Conservation (phyloP, 92 coral and sea anemone genomes). For the Actinostola sp. region DNA sequence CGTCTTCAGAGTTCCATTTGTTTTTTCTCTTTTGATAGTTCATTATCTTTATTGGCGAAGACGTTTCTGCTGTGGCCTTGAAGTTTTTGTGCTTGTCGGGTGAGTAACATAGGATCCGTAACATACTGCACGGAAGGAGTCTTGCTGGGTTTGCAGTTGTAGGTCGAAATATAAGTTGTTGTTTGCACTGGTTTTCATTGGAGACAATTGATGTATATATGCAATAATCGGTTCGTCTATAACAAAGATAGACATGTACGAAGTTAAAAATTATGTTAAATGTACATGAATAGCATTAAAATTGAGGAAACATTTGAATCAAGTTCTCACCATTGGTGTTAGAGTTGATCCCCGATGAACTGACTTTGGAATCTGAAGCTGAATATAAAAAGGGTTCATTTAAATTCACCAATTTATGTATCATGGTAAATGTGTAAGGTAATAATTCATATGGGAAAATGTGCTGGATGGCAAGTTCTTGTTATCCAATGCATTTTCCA, state of each 20-base stretch:
- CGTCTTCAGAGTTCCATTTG: conserved; percentile 38
- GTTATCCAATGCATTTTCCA: too few relatives aligned
- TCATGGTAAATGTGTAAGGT: too few relatives aligned
- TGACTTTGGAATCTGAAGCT: too few relatives aligned
- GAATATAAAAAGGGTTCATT: too few relatives aligned
- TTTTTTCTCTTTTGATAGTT: conserved; percentile 58
- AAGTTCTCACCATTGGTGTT: too few relatives aligned
- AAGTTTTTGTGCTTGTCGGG: conserved; percentile 61
- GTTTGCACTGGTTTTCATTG: conserved; percentile 49
- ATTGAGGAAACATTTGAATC: too few relatives aligned
- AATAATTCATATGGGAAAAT: too few relatives aligned
- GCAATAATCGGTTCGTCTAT: conserved; percentile 35
- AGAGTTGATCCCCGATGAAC: too few relatives aligned
- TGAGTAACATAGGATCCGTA: too few relatives aligned
- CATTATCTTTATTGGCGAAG: conserved; percentile 54
- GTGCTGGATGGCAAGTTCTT: too few relatives aligned
- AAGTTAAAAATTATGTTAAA: neutral
- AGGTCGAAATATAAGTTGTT: conserved; percentile 55
- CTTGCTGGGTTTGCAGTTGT: conserved; percentile 47
- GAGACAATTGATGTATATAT: conserved; percentile 59
- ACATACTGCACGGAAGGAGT: conserved; percentile 50
- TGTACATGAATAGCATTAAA: neutral
- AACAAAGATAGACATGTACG: neutral
- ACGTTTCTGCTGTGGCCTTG: conserved; percentile 43
- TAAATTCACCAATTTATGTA: too few relatives aligned